Percentiles rank a stretch among this genome's conserved stretches.
Evolutionary conservation across 2,797 vertebrate species (phyloP).

Genomic region (Scarus forsteni): DNA sequence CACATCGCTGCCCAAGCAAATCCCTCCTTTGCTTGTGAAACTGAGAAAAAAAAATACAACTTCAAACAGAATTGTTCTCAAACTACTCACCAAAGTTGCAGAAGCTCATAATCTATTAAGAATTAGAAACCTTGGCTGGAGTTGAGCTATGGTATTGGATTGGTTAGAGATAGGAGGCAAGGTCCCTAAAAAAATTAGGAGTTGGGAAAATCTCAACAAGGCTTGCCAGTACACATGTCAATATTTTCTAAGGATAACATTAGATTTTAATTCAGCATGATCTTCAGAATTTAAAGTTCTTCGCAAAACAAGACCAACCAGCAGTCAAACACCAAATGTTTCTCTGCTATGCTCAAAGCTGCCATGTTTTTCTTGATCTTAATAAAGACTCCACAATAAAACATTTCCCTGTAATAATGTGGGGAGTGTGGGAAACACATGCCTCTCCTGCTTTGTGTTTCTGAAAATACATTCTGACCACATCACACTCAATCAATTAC

Average conservation of each 20-base stretch:
- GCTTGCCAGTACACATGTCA: background rate
- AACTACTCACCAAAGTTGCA: conserved; percentile 15
- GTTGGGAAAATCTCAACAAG: background rate
- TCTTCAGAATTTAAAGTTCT: conserved; percentile 39
- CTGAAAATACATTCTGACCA: background rate
- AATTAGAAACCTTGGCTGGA: conserved; percentile 25
- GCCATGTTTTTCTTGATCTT: conserved; percentile 39
- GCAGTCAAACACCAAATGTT: conserved; percentile 34
- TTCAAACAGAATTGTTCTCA: conserved; percentile 45
- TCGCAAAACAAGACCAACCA: conserved; percentile 48
- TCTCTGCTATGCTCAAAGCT: conserved; percentile 46
- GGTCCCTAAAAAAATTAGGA: conserved; percentile 2
- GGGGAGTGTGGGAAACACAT: background rate
- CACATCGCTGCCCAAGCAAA: conserved; percentile 35
- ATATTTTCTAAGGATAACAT: conserved; percentile 23
- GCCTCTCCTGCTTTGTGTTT: background rate
- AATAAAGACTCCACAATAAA: conserved; percentile 40
- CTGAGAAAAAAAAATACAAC: conserved; percentile 30
- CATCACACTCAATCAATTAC: conserved; percentile 4
- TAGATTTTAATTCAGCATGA: conserved; percentile 22
- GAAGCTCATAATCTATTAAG: conserved; percentile 40
- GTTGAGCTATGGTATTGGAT: conserved; percentile 13
- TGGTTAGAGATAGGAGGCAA: conserved; percentile 2
- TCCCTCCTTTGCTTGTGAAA: conserved; percentile 37
- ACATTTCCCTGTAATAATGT: conserved; percentile 10